Conservation (phyloP, 2,113 vertebrate species). For the Cynopterus brachyotis region DNA sequence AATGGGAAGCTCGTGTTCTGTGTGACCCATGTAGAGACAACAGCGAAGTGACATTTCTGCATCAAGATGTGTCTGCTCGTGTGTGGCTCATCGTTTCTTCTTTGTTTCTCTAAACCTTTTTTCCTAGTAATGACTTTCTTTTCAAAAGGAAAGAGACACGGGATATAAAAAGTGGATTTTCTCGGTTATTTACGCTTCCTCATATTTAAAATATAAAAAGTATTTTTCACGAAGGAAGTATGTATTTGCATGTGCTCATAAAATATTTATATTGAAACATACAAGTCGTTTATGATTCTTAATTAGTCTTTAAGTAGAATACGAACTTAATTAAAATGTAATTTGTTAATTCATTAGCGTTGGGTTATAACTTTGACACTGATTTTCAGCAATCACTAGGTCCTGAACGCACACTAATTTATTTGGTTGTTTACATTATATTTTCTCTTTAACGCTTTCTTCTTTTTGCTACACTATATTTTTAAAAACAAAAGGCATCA, state of each 20-base stretch:
- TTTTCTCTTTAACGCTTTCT: slow-evolving; percentile 39
- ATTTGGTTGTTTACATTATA: slow-evolving; percentile 38
- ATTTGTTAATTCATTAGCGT: slow-evolving; percentile 69
- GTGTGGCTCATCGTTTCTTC: not conserved
- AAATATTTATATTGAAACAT: slow-evolving; percentile 68
- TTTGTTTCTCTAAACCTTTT: not conserved
- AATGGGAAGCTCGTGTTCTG: fast-evolving
- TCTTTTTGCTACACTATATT: slow-evolving; percentile 34
- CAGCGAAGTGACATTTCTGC: not conserved
- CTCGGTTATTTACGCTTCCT: not conserved
- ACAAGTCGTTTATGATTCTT: slow-evolving; percentile 61
- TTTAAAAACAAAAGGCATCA: not conserved
- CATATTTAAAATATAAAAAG: slow-evolving; percentile 49
- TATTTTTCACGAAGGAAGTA: slow-evolving; percentile 65
- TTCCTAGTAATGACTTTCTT: not conserved
- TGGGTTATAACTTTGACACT: slow-evolving; percentile 57
- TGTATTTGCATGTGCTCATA: slow-evolving; percentile 45
- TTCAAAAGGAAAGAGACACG: not conserved
- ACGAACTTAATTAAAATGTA: slow-evolving; percentile 75
- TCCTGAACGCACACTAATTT: slow-evolving; percentile 42
- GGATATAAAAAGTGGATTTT: not conserved
- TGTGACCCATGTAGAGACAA: not conserved
- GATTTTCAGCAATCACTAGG: slow-evolving; percentile 68
- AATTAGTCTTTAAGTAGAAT: slow-evolving; percentile 75
- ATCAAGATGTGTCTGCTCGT: not conserved